These are phyloP conservation scores for Drosophila buzzatii DNA, from an alignment of 2,888 invertebrate species.

Conservation along the genomic window DNA sequence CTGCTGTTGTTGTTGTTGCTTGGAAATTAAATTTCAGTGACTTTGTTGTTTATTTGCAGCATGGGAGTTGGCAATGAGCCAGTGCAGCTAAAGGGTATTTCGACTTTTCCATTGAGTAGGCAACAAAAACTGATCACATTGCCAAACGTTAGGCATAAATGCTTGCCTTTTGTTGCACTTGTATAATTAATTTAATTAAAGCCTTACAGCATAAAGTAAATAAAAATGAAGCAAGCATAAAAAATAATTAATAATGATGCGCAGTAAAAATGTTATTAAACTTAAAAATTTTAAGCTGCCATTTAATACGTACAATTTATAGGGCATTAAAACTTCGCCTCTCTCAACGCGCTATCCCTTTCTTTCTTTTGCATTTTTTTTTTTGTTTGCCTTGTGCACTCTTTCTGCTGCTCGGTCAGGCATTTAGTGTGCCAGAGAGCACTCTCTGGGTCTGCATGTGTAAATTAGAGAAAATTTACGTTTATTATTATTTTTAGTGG, in stretches of 20 bases:
- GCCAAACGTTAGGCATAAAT: background rate
- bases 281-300: background rate
- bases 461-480: constrained; percentile 79
- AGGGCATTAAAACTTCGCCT: constrained; percentile 17
- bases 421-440: constrained; percentile 15
- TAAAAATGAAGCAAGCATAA: background rate
- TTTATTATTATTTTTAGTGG: constrained; percentile 81
- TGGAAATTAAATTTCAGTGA: constrained; percentile 80
- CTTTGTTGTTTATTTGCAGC: constrained; percentile 78
- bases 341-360: background rate
- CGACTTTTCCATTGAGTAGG: constrained; percentile 36
- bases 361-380: background rate
- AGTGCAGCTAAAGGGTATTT: constrained; percentile 56
- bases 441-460: constrained; percentile 43
- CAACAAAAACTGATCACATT: constrained; percentile 23
- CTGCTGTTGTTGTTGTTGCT: constrained; percentile 46
- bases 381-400: background rate
- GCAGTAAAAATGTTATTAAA: background rate
- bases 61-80: constrained; percentile 44
- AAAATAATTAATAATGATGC: background rate
- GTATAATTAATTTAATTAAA: background rate
- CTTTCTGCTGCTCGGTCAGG: constrained; percentile 11
- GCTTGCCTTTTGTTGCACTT: background rate
- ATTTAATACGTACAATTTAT: constrained; percentile 4
- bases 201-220: background rate